Conservation (phyloP, 2,113 vertebrate species). For the Chaetops frenatus region DNA sequence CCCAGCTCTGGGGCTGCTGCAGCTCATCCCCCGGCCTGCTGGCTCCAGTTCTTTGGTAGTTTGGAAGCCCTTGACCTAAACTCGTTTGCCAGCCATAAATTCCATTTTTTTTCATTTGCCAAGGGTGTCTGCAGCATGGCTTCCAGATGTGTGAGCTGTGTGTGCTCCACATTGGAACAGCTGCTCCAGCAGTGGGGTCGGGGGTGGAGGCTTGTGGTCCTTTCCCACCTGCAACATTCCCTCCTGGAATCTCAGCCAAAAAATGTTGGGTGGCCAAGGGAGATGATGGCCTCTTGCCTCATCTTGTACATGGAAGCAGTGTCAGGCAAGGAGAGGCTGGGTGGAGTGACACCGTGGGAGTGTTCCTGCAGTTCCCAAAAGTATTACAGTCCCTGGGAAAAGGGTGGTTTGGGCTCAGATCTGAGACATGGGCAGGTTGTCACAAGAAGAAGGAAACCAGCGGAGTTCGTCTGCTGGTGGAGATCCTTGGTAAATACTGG, state of each 20-base stretch:
- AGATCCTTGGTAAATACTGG: neutral
- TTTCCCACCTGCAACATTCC: neutral
- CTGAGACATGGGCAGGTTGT: neutral
- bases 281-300: neutral
- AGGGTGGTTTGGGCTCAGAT: neutral
- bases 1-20: neutral
- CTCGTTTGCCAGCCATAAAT: neutral
- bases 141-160: rapidly evolving
- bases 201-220: neutral
- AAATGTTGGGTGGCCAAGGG: neutral
- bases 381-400: neutral
- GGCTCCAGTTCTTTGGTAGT: neutral
- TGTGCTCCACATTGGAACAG: rapidly evolving
- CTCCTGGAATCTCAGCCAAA: neutral
- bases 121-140: rapidly evolving
- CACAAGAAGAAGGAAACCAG: neutral
- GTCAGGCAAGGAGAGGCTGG: neutral
- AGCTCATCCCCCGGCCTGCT: rapidly evolving
- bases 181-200: rapidly evolving
- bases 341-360: neutral
- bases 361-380: neutral
- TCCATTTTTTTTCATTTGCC: neutral
- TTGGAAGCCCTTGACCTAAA: neutral
- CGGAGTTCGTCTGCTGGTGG: neutral
- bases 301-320: neutral